phyloP scores from a whole-genome alignment of 53 echinoderm and acorn worm genomes.

The Echinarachnius parma region DNA sequence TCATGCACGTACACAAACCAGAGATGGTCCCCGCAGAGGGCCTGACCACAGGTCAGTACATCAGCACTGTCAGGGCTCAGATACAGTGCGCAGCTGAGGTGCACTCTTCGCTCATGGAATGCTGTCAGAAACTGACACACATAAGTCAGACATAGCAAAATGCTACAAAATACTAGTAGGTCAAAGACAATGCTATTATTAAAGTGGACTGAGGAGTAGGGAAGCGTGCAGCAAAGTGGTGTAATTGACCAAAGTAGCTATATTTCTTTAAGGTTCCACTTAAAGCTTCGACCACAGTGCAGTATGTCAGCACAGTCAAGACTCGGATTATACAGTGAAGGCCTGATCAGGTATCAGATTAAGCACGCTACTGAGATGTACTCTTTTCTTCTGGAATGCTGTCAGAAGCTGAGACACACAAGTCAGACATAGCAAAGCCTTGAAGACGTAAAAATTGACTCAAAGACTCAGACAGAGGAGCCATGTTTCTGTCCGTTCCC shows the following conservation, averaged over 20 bases:
- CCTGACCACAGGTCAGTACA: constrained; percentile 63
- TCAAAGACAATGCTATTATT: too few species aligned
- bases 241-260: too few species aligned
- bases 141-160: background rate
- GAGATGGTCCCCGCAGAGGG: constrained; percentile 31
- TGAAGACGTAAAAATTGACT: background rate
- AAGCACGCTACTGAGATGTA: constrained; percentile 63
- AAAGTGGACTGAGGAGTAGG: too few species aligned
- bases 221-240: too few species aligned
- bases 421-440: background rate
- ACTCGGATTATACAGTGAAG: too few species aligned
- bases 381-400: constrained; percentile 62
- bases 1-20: constrained; percentile 40
- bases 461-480: too few species aligned
- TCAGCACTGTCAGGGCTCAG: constrained; percentile 67
- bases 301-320: constrained; percentile 68
- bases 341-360: too few species aligned
- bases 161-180: background rate
- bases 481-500: too few species aligned
- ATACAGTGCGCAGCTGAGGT: constrained; percentile 63
- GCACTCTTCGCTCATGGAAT: constrained; percentile 66
- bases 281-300: constrained; percentile 53
- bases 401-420: constrained; percentile 44
- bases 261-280: too few species aligned
- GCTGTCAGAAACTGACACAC: constrained; percentile 53